Evolutionary conservation across 2,113 vertebrate species (phyloP), one percentile per base, ranked within the genome.

Genomic region (Ploceus nigricollis): DNA sequence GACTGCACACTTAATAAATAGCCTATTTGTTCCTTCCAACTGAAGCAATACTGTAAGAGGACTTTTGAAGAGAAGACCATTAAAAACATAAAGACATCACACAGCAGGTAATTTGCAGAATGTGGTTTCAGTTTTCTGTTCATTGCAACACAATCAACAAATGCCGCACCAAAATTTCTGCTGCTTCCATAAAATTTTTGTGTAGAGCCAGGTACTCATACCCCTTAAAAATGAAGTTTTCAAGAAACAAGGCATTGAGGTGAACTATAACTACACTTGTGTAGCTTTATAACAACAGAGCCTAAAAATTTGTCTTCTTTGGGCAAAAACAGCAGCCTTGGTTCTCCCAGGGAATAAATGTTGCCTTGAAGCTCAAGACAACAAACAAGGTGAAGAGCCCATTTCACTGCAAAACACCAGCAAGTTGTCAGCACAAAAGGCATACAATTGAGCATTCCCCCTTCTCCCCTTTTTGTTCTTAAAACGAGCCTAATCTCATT

Each of bases 1-100:
- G 92, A 93, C 90, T 91, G 82, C 79, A 89, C 96, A 91, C 71
- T 96, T 97, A 95, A 97, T 96, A 97, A 97, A 97, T 89, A 96
- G 87, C 40, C 66, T 90, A 78, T 96, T 97, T 97, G 96, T 96
- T 97, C 90, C 94, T 96, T 96, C 77, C 70, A 91, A 93, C 73
- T 82, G 71, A 80, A 97, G 94, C 75, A 96, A 96, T 94, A 86
- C 71, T 91, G 47, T 84, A 81, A 91, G 12, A 10, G 66, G 91
- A 94, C 88, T 70, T 88, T 60, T 95, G 90, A 96, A 87, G 68
- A 93, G 87, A 95, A 93, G 86, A 81, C 61, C 72, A 92, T 95
- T 93, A 94, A 96, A 60, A 90, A 89, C 70, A 89, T 94, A 88
- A 87, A 96, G 66, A 70, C 75, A 64, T 90, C 94, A 81, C 82